Evolutionary conservation across 2,888 invertebrate species (phyloP), one percentile per base, ranked within the genome.

Genomic region (Amiota minor): DNA sequence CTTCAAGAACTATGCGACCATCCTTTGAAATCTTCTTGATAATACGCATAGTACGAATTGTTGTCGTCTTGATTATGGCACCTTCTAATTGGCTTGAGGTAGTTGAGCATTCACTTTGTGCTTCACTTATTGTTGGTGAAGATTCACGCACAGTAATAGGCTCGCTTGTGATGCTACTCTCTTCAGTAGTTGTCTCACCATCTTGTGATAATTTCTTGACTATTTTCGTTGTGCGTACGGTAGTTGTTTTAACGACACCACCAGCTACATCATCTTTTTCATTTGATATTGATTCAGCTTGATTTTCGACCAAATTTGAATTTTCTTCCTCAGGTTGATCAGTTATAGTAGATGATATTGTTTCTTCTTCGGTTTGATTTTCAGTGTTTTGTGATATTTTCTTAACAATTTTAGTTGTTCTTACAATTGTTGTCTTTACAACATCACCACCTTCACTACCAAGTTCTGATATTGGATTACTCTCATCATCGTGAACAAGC

Each of bases 31-130:
- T 80, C 62, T 85, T 86, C 78, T 85, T 89, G 6, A 84, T 86
- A 68, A 86, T 87, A 35, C 81, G 82, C 83, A 89, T 88, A 18
- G 88, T 89, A 55, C 86, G 88, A 77, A 87, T 88, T n/a, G 88
- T 89, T 35, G 89, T 89, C 70, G 88, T 89, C 72, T 87, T 89
- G 23, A 88, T 86, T 50, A 89, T 84, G 20, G 88, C 84, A 49
- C 88, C 87, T 76, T 84, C 83, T 46, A 81, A 70, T 76, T 84
- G 86, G 73, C 86, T 84, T 55, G 85, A 84, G 74, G 81, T 78
- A 1, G 83, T 84, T 65, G 84, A 86, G 14, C 77, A 64, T 70
- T 84, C 83, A 72, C 83, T 86, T 8, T 77, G 83, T 46, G 77
- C 49, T 73, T 84, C 83, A 10, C 82, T 81, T 65, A 79, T 77